Conservation (phyloP, 2,113 vertebrate species). For the Chaetura pelagica region DNA sequence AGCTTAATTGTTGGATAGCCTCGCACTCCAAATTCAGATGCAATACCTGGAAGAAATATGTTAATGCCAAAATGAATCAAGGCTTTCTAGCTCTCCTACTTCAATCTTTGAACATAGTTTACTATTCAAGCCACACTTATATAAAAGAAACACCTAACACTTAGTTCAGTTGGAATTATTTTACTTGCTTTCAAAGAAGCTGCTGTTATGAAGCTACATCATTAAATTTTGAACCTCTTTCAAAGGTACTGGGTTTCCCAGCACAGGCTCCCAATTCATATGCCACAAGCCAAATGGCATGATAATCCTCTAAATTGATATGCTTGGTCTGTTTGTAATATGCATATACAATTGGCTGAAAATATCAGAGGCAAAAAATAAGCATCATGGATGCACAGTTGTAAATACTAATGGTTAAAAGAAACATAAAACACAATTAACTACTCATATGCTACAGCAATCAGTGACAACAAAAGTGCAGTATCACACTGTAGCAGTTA, state of each 20-base stretch:
- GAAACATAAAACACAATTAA: background rate
- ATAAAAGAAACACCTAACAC: background rate
- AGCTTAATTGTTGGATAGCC: conserved; percentile 99
- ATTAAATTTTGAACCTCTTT: background rate
- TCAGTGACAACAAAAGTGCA: background rate
- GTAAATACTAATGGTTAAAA: background rate
- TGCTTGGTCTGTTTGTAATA: background rate
- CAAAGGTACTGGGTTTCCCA: background rate
- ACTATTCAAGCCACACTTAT: background rate
- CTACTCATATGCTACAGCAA: background rate
- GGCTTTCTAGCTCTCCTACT: background rate
- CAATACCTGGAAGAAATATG: conserved; percentile 82
- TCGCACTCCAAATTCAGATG: conserved; percentile 96
- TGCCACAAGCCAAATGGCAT: background rate
- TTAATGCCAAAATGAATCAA: background rate
- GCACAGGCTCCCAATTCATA: background rate
- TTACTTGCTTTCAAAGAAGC: background rate
- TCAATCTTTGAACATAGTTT: background rate
- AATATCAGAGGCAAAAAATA: background rate
- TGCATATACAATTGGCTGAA: background rate
- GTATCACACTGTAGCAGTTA: background rate
- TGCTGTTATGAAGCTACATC: background rate
- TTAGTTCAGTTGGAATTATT: background rate
- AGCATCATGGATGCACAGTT: background rate
- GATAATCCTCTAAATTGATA: background rate